Percentiles rank a stretch among this genome's conserved stretches.
Evolutionary conservation across 2,888 invertebrate species (phyloP).

Genomic region (Eilema depressum): DNA sequence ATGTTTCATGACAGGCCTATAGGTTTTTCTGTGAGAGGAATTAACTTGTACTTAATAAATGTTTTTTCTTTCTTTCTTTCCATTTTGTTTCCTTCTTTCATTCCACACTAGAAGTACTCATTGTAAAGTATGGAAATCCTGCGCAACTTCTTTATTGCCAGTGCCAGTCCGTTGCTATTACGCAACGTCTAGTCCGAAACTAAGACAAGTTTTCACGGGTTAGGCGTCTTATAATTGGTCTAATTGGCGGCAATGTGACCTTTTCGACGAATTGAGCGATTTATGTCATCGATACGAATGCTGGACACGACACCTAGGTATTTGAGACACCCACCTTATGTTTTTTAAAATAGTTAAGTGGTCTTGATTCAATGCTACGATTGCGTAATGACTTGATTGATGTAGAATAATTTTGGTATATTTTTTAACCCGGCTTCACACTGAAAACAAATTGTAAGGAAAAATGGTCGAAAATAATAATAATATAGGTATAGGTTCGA

Average conservation of each 20-base stretch:
- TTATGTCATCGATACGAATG: constrained; percentile 46
- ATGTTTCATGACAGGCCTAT: too few species aligned
- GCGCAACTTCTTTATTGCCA: not conserved
- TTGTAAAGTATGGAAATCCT: not conserved
- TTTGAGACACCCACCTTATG: constrained; percentile 19
- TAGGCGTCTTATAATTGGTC: constrained; percentile 40
- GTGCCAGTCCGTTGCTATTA: not conserved
- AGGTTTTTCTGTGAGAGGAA: too few species aligned
- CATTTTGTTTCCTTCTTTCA: too few species aligned
- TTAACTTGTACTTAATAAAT: too few species aligned
- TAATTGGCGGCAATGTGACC: constrained; percentile 48
- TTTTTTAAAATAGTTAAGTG: not conserved
- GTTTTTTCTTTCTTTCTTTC: too few species aligned
- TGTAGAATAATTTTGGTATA: not conserved
- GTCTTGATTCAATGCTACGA: not conserved
- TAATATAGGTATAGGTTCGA: too few species aligned
- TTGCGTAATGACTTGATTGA: constrained; percentile 7
- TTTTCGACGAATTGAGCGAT: constrained; percentile 28
- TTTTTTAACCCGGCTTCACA: too few species aligned
- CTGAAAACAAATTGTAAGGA: too few species aligned
- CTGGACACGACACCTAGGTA: constrained; percentile 14
- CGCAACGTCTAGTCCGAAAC: not conserved
- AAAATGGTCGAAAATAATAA: too few species aligned
- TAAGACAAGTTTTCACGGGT: constrained; percentile 23
- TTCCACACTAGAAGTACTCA: too few species aligned